These are phyloP conservation scores for Allygus modestus DNA, from an alignment of 2,888 invertebrate genomes.

Conservation along the genomic window DNA sequence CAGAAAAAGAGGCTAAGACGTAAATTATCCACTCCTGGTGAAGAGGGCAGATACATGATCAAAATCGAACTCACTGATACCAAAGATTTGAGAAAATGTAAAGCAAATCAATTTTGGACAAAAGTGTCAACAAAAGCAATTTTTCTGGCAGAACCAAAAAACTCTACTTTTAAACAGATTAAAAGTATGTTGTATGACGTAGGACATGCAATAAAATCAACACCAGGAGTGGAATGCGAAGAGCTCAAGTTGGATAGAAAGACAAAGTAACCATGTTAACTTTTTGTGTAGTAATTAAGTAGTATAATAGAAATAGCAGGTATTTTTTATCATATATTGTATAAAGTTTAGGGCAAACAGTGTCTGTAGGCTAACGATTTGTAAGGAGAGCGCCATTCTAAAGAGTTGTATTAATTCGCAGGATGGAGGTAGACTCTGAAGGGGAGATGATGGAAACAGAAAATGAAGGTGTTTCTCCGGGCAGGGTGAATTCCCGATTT, in stretches of 20 bases:
- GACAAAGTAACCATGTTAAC: no score
- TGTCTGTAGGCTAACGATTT: no score
- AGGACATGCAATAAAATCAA: not conserved
- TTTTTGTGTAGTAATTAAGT: no score
- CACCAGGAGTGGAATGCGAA: constrained; percentile 7
- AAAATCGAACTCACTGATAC: constrained; percentile 34
- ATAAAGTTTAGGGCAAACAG: no score
- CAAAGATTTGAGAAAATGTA: not conserved
- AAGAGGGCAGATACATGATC: constrained; percentile 11
- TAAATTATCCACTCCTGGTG: not conserved
- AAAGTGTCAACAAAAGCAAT: not conserved
- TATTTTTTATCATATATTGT: no score
- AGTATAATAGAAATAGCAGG: no score
- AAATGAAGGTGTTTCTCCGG: not conserved
- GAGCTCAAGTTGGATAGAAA: not conserved
- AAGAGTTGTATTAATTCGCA: not conserved
- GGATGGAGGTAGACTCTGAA: not conserved
- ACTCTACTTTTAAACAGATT: not conserved
- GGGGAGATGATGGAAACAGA: not conserved
- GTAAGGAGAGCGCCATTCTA: no score
- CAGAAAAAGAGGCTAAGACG: not conserved
- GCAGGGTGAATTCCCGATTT: not conserved
- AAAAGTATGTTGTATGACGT: constrained; percentile 23
- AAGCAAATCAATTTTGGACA: not conserved
- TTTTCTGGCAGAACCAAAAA: not conserved